Percentiles rank a stretch among this genome's conserved stretches.
These are phyloP conservation scores for Hipparchia semele DNA, from an alignment of 2,888 invertebrate genomes.

Conservation along the genomic window DNA sequence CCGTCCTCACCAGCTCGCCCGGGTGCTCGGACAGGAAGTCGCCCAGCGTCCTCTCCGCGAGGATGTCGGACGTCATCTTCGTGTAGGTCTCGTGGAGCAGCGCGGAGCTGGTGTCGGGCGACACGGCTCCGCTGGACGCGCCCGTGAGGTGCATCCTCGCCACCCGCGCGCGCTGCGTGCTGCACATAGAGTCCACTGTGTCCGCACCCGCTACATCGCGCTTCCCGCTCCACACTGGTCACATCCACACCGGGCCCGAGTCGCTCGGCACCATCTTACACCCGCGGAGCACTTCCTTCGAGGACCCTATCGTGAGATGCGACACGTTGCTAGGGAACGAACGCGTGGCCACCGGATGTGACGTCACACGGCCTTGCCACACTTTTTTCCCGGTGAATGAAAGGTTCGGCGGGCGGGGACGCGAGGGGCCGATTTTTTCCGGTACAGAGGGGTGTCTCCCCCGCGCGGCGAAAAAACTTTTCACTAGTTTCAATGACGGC, in stretches of 20 bases:
- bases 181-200: conserved; percentile 73
- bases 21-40: conserved; percentile 95
- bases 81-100: conserved; percentile 92
- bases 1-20: conserved; percentile 95
- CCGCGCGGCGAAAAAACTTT: conserved; percentile 78
- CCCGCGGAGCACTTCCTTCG: conserved; percentile 37
- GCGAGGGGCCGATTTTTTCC: conserved; percentile 79
- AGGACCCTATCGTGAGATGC: conserved; percentile 44
- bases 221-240: conserved; percentile 56
- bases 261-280: conserved; percentile 57
- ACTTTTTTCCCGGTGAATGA: conserved; percentile 85
- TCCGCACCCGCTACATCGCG: conserved; percentile 65
- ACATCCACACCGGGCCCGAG: conserved; percentile 54
- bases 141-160: conserved; percentile 82
- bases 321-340: conserved; percentile 79
- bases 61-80: conserved; percentile 95
- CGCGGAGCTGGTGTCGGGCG: conserved; percentile 88
- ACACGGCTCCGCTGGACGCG: conserved; percentile 82
- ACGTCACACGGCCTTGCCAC: conserved; percentile 84
- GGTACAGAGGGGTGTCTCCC: conserved; percentile 74
- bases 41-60: conserved; percentile 93
- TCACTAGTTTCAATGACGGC: conserved; percentile 82
- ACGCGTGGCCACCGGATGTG: conserved; percentile 79
- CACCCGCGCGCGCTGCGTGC: conserved; percentile 78
- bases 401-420: conserved; percentile 83